Evolutionary conservation across 2,888 invertebrate genomes (phyloP).

Genomic region (Dendrolimus pini): DNA sequence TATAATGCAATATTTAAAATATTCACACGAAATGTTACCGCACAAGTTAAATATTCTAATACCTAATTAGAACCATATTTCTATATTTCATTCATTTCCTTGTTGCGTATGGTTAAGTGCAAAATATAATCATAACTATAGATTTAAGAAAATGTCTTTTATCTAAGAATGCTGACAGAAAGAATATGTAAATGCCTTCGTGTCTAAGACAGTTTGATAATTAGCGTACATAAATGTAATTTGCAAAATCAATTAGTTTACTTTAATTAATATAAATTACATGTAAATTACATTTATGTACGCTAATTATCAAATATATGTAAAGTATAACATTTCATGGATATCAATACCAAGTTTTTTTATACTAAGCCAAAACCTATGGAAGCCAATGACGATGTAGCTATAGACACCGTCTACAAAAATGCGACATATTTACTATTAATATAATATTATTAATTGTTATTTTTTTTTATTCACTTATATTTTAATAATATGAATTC

Average conservation of each 20-base stretch:
- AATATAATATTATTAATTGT: conserved; percentile 13
- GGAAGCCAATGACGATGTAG: conserved; percentile 64
- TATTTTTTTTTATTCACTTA: conserved; percentile 24
- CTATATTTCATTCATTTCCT: no score
- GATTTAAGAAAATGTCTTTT: not conserved
- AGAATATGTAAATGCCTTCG: no score
- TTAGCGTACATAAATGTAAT: not conserved
- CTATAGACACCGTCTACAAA: conserved; percentile 45
- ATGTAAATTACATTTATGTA: no score
- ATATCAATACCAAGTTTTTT: conserved; percentile 12
- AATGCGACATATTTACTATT: conserved; percentile 34
- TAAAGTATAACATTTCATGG: conserved; percentile 56
- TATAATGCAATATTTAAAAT: no score
- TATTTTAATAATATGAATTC: conserved; percentile 38
- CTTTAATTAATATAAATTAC: conserved; percentile 14
- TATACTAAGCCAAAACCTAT: conserved; percentile 57
- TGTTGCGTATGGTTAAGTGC: no score
- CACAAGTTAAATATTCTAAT: no score
- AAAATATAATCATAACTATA: not conserved
- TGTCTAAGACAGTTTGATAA: no score
- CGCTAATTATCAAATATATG: conserved; percentile 31
- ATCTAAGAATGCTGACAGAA: conserved; percentile 10
- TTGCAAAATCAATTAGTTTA: conserved; percentile 1
- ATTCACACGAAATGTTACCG: no score
- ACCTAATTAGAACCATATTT: no score